A percentile compares a stretch with the other conserved stretches of the same genome.
Evolutionary conservation across 2,113 vertebrate genomes (phyloP).

Genomic region (Monarcha castaneiventris): DNA sequence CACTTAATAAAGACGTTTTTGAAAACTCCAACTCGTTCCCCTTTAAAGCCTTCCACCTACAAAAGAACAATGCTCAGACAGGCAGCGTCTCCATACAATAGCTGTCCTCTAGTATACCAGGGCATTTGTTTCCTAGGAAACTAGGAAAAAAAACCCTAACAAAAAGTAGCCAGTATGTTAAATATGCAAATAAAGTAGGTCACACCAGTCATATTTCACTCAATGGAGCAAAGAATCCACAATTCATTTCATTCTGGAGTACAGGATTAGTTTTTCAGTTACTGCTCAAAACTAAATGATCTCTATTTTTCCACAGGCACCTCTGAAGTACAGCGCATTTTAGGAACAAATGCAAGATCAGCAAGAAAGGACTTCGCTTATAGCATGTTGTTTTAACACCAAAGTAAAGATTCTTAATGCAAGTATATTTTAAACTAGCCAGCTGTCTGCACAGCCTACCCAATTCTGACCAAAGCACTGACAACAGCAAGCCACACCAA

Average conservation of each 20-base stretch:
- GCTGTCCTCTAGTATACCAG: background rate
- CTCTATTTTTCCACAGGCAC: background rate
- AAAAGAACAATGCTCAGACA: constrained; percentile 45
- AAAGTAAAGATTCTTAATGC: background rate
- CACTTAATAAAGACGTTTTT: constrained; percentile 12
- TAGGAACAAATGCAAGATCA: background rate
- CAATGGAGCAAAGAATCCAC: constrained; percentile 11
- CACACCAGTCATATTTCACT: constrained; percentile 53
- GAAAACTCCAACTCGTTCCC: constrained; percentile 1
- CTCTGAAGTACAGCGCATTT: background rate
- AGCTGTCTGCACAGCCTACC: background rate
- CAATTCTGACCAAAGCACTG: background rate
- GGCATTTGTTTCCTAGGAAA: constrained; percentile 68
- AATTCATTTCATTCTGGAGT: background rate
- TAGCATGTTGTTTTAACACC: background rate
- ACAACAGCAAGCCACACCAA: background rate
- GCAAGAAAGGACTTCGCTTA: background rate
- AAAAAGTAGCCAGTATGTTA: constrained; percentile 50
- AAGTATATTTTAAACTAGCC: background rate
- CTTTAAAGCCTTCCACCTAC: constrained; percentile 11
- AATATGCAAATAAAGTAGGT: constrained; percentile 69
- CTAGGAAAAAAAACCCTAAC: background rate
- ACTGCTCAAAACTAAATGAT: background rate
- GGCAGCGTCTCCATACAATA: constrained; percentile 28
- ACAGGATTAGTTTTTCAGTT: background rate